Conservation (phyloP, 23 tunicate genomes). For the Halocynthia aurantium region DNA sequence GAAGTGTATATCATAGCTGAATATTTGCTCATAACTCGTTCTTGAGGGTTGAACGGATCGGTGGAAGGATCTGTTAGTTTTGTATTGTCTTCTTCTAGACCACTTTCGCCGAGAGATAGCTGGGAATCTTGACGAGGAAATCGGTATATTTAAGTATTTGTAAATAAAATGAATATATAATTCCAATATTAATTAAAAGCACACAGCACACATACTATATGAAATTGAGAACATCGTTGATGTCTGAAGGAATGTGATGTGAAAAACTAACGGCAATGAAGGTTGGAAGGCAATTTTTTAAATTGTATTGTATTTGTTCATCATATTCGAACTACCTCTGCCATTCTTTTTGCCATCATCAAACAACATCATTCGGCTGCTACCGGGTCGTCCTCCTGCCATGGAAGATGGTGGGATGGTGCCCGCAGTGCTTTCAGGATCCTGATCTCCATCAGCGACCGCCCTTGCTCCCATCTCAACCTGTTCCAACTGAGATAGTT, state of each 20-base stretch:
- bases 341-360: constrained; percentile 81
- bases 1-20: constrained; percentile 90
- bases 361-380: constrained; percentile 78
- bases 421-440: constrained; percentile 57
- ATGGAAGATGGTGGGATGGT: constrained; percentile 85
- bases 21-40: constrained; percentile 75
- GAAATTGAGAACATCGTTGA: no score
- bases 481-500: constrained; percentile 77
- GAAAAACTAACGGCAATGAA: no score
- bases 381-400: constrained; percentile 92
- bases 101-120: constrained; percentile 55
- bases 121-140: constrained; percentile 35
- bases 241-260: no score
- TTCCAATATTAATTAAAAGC: background rate
- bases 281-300: background rate
- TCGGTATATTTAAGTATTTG: no score
- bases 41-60: constrained; percentile 88
- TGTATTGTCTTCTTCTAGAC: constrained; percentile 83
- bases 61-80: constrained; percentile 75
- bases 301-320: no score
- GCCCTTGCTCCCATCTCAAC: constrained; percentile 50
- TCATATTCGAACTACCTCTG: constrained; percentile 29
- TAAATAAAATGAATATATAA: background rate
- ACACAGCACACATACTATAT: no score
- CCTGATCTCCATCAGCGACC: constrained; percentile 59